phyloP scores from a whole-genome alignment of 2,797 vertebrate genomes.

The Labroides dimidiatus region DNA sequence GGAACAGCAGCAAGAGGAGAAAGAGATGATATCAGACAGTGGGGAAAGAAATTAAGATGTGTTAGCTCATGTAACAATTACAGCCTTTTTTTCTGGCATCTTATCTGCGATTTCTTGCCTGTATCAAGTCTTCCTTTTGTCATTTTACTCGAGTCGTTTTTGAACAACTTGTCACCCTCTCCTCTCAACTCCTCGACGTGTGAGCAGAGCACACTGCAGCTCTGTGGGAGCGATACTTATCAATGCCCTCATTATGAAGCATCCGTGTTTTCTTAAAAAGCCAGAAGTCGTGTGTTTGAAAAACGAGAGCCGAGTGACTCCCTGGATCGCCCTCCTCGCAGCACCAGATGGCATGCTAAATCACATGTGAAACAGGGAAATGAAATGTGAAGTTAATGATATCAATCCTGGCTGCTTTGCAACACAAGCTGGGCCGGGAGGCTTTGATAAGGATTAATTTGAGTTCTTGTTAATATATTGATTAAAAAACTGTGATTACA shows the following conservation, averaged over 20 bases:
- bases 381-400: constrained; percentile 44
- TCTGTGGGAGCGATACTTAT: constrained; percentile 7
- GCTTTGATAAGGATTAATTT: constrained; percentile 31
- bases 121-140: no score
- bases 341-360: constrained; percentile 49
- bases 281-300: constrained; percentile 17
- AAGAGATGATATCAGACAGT: no score
- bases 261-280: constrained; percentile 38
- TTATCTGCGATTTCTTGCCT: constrained; percentile 4
- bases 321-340: constrained; percentile 10
- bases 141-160: no score
- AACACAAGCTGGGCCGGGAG: constrained; percentile 13
- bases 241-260: constrained; percentile 15
- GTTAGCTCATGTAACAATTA: no score
- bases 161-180: background rate
- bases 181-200: background rate
- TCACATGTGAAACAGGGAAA: constrained; percentile 48
- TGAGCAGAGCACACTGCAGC: constrained; percentile 6
- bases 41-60: no score
- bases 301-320: constrained; percentile 34
- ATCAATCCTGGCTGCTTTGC: constrained; percentile 32
- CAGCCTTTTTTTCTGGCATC: no score
- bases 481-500: constrained; percentile 37
- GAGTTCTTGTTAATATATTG: constrained; percentile 42
- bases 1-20: no score